Conservation (phyloP, 2,888 invertebrate species). For the Lasius fuliginosus region DNA sequence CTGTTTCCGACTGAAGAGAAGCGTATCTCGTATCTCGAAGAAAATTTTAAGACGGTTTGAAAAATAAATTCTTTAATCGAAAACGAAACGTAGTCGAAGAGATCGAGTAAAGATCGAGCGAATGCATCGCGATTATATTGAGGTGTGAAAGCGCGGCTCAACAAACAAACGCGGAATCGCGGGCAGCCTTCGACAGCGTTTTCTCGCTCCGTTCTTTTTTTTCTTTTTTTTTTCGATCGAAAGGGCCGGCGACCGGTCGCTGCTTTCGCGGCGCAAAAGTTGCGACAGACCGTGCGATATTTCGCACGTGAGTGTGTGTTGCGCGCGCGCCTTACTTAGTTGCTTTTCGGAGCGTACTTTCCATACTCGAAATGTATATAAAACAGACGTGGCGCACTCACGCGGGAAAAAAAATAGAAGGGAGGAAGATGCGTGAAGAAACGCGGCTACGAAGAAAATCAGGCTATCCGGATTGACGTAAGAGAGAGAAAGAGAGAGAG, state of each 20-base stretch:
- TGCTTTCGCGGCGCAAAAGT: slow-evolving; percentile 3
- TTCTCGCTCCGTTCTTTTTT: background rate
- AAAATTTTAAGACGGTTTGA: background rate
- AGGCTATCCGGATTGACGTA: background rate
- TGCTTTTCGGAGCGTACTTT: slow-evolving; percentile 8
- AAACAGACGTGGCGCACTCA: background rate
- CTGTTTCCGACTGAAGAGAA: background rate
- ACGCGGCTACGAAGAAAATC: background rate
- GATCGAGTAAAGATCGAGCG: background rate
- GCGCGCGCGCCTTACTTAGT: too few relatives aligned
- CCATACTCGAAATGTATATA: background rate
- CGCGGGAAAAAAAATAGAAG: background rate
- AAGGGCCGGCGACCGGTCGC: background rate
- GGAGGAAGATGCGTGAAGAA: background rate
- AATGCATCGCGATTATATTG: background rate
- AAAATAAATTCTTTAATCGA: too few relatives aligned
- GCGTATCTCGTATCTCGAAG: background rate
- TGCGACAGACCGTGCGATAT: slow-evolving; percentile 19
- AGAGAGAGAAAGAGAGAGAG: slow-evolving; percentile 1
- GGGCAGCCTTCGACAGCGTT: slow-evolving; percentile 1
- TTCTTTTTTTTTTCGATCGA: background rate
- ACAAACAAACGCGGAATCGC: slow-evolving; percentile 13
- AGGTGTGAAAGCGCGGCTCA: background rate
- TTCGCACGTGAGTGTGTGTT: slow-evolving; percentile 2
- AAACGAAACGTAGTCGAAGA: too few relatives aligned